A percentile compares a stretch with the other conserved stretches of the same genome.
phyloP scores from a whole-genome alignment of 2,888 invertebrate genomes.

The Polydrusus cervinus region DNA sequence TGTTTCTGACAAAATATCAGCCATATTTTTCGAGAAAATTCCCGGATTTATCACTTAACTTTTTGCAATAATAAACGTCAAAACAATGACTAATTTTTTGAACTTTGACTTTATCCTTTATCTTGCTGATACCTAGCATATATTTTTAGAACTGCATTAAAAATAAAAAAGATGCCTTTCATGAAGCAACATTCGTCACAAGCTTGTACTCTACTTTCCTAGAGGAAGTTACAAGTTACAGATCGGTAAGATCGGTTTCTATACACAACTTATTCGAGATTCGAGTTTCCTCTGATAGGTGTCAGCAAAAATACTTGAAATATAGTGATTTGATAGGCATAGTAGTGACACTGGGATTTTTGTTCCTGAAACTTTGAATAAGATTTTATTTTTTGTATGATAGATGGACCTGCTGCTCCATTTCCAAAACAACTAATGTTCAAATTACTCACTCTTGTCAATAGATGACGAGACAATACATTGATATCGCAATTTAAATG shows the following conservation, averaged over 20 bases:
- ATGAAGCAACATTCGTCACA: background rate
- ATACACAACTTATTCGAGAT: background rate
- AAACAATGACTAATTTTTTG: slow-evolving; percentile 37
- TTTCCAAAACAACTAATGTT: too few species aligned
- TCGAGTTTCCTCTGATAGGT: too few species aligned
- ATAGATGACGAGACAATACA: too few species aligned
- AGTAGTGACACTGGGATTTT: background rate
- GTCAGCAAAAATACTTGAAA: background rate
- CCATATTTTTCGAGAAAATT: slow-evolving; percentile 72
- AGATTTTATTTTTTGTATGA: too few species aligned
- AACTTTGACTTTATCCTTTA: background rate
- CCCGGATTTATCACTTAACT: background rate
- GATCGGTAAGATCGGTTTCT: too few species aligned
- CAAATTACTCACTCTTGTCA: too few species aligned
- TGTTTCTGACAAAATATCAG: slow-evolving; percentile 86
- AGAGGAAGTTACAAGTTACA: too few species aligned
- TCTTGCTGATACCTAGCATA: background rate
- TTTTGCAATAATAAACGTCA: slow-evolving; percentile 28
- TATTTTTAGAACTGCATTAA: background rate
- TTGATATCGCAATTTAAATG: too few species aligned
- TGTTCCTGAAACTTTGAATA: too few species aligned
- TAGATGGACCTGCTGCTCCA: too few species aligned
- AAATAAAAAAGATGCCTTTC: background rate
- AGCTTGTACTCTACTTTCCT: too few species aligned
- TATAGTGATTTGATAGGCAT: background rate